Conservation (phyloP, 2,888 invertebrate genomes). For the Sepiola atlantica region DNA sequence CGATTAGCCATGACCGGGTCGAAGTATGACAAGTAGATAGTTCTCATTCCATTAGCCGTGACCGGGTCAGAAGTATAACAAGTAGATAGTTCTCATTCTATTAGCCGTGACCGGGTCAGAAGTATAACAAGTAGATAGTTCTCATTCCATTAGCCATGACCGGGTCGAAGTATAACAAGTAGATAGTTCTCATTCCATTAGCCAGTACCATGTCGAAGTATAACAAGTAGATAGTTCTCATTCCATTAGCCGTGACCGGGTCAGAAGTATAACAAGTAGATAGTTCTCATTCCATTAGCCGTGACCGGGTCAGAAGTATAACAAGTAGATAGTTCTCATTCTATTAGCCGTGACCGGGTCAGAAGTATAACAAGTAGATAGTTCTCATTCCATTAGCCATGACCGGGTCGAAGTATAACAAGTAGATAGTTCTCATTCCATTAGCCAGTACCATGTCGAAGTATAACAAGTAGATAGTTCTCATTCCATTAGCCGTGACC, state of each 20-base stretch:
- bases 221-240: background rate
- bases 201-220: too few relatives aligned
- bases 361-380: background rate
- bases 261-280: background rate
- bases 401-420: background rate
- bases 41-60: too few relatives aligned
- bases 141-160: too few relatives aligned
- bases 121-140: background rate
- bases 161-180: background rate
- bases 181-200: background rate
- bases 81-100: background rate
- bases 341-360: too few relatives aligned
- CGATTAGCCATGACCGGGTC: too few relatives aligned
- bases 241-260: too few relatives aligned
- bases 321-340: background rate
- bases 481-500: too few relatives aligned
- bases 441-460: too few relatives aligned
- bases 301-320: too few relatives aligned
- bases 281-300: background rate
- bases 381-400: too few relatives aligned
- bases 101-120: too few relatives aligned
- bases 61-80: background rate
- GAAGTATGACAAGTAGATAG: background rate
- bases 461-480: background rate
- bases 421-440: background rate